Conservation (phyloP, 2,888 invertebrate species). For the Linnaemya vulpina region DNA sequence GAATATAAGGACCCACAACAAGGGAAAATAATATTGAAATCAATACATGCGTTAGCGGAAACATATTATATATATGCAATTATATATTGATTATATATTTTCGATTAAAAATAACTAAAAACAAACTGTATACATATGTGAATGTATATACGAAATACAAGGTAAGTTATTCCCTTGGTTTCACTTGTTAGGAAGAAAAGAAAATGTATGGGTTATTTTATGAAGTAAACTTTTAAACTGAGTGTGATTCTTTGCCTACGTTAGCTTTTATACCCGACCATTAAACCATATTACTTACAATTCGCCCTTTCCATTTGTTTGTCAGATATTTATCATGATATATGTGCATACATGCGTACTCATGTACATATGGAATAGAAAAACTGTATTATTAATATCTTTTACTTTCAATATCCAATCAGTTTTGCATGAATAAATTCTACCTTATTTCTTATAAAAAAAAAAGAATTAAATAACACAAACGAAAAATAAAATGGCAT, state of each 20-base stretch:
- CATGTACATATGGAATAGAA: too few relatives aligned
- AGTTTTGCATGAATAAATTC: conserved; percentile 28
- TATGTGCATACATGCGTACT: neutral
- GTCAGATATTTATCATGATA: neutral
- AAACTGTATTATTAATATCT: conserved; percentile 28
- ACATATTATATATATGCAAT: conserved; percentile 24
- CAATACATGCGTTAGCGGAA: conserved; percentile 29
- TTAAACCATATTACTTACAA: neutral
- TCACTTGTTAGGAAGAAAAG: neutral
- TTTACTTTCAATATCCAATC: conserved; percentile 30
- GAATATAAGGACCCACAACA: conserved; percentile 50
- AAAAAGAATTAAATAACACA: neutral
- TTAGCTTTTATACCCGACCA: conserved; percentile 75
- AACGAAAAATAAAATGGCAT: conserved; percentile 4
- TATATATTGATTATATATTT: neutral
- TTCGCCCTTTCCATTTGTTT: neutral
- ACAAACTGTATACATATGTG: neutral
- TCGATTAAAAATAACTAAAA: neutral
- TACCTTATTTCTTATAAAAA: conserved; percentile 24
- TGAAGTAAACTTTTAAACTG: conserved; percentile 74
- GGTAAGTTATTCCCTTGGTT: neutral
- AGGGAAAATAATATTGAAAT: conserved; percentile 35
- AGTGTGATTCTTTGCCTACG: conserved; percentile 72
- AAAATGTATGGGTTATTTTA: neutral
- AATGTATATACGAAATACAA: neutral